Conservation (phyloP, 2,888 invertebrate species). For the Drosophila putrida region DNA sequence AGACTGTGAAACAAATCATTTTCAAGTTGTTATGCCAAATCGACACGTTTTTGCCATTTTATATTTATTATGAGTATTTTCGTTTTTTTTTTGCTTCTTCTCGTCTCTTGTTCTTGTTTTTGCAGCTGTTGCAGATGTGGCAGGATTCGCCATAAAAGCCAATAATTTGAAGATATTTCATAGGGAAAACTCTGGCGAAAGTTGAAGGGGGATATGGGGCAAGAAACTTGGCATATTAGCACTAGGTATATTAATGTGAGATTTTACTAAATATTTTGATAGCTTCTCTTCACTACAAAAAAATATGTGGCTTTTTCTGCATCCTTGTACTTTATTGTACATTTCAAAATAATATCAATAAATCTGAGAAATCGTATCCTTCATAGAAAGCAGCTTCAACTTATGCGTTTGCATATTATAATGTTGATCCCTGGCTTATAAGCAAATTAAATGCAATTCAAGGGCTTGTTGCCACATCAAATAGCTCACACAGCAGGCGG, state of each 20-base stretch:
- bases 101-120: slow-evolving; percentile 9
- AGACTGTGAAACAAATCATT: slow-evolving; percentile 83
- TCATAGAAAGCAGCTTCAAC: no score
- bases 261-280: no score
- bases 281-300: no score
- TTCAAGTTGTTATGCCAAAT: slow-evolving; percentile 81
- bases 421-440: slow-evolving; percentile 9
- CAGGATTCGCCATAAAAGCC: slow-evolving; percentile 60
- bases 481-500: slow-evolving; percentile 39
- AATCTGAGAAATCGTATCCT: background rate
- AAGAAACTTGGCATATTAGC: slow-evolving; percentile 1
- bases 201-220: background rate
- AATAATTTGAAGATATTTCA: slow-evolving; percentile 78
- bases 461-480: slow-evolving; percentile 30
- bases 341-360: no score
- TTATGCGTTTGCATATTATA: background rate
- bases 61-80: slow-evolving; percentile 77
- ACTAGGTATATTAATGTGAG: slow-evolving; percentile 4
- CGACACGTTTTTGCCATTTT: slow-evolving; percentile 85
- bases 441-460: slow-evolving; percentile 37
- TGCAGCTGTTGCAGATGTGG: slow-evolving; percentile 71
- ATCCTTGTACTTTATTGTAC: no score
- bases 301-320: no score
- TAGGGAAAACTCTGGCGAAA: slow-evolving; percentile 11
- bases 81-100: slow-evolving; percentile 34